Evolutionary conservation across 1,140 invertebrate species (phyloP).

Genomic region (Caligus rogercresseyi): DNA sequence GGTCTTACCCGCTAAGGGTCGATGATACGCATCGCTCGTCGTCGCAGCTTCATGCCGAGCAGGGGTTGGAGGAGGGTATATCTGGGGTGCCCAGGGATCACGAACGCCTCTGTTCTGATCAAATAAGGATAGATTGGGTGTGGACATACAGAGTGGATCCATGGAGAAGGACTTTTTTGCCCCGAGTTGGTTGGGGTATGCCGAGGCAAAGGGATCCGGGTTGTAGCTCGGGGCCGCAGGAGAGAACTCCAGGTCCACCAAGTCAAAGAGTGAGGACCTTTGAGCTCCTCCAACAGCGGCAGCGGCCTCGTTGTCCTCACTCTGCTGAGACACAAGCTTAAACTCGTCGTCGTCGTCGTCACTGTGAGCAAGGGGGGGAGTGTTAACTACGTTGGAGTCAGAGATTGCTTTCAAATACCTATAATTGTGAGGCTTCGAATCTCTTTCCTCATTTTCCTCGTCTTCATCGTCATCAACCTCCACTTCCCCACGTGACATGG

Average conservation of each 20-base stretch:
- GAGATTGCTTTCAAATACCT: background rate
- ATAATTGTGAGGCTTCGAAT: background rate
- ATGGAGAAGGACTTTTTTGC: background rate
- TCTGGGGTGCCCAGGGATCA: background rate
- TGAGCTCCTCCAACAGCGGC: background rate
- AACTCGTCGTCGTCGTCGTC: background rate
- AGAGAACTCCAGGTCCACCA: background rate
- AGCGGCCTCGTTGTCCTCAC: background rate
- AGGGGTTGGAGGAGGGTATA: background rate
- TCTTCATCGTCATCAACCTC: background rate
- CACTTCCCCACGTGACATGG: background rate
- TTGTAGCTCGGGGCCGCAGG: too few species aligned
- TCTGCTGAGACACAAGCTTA: background rate
- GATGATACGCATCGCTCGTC: too few species aligned
- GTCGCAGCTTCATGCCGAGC: background rate
- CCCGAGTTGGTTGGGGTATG: background rate
- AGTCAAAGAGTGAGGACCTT: background rate
- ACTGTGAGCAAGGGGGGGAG: background rate
- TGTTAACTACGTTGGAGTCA: background rate
- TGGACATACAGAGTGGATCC: background rate
- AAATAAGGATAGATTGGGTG: background rate
- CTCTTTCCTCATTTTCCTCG: background rate
- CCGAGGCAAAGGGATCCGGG: background rate
- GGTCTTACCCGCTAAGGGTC: too few species aligned
- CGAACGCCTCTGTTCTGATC: background rate